Conservation (phyloP, 53 echinoderm and acorn worm species). For the Temnopleurus reevesii region DNA sequence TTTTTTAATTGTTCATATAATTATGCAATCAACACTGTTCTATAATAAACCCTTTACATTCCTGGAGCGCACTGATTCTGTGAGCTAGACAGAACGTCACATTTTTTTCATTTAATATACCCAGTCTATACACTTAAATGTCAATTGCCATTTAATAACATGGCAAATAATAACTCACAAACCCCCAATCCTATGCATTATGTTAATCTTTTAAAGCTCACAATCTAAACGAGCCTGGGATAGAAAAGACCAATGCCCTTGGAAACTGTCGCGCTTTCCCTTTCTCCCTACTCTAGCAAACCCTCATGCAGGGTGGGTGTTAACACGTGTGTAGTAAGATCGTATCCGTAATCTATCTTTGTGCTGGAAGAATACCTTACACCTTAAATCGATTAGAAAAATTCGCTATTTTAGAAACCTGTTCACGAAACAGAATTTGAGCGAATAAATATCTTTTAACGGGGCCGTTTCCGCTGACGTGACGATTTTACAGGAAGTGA, state of each 20-base stretch:
- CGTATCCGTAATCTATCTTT: not conserved
- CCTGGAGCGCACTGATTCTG: not conserved
- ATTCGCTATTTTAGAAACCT: not conserved
- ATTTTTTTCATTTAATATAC: not conserved
- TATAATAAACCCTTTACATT: too few relatives aligned
- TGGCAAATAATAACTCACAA: not conserved
- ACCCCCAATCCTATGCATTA: not conserved
- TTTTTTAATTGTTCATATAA: too few relatives aligned
- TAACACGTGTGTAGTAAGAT: not conserved
- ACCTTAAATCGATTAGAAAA: not conserved
- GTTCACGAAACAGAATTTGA: not conserved
- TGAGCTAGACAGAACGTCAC: not conserved
- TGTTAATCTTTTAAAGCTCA: conserved; percentile 22
- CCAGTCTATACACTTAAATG: not conserved
- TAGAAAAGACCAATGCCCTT: not conserved
- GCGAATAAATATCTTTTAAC: not conserved
- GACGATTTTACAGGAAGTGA: not conserved
- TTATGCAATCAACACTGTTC: too few relatives aligned
- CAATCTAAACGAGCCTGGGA: not conserved
- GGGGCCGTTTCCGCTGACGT: not conserved
- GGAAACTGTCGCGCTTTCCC: not conserved
- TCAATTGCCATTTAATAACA: not conserved
- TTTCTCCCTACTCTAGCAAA: not conserved
- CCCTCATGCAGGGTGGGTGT: not conserved
- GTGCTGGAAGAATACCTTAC: not conserved